These are phyloP conservation scores for Calonectris borealis DNA, from an alignment of 2,113 vertebrate genomes.

Conservation along the genomic window DNA sequence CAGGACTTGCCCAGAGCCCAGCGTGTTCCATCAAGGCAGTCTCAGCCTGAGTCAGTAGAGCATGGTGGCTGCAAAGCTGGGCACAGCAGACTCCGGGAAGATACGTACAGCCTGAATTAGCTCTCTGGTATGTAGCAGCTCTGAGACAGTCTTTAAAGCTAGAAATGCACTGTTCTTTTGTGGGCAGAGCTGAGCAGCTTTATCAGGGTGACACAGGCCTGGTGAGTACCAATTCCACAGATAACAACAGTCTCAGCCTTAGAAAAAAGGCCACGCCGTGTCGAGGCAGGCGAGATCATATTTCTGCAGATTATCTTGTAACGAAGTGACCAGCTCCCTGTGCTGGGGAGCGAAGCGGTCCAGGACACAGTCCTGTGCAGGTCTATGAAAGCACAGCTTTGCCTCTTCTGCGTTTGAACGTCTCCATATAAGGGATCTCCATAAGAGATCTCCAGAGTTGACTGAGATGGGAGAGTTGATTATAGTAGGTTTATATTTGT, in stretches of 20 bases:
- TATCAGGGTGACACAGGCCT: background rate
- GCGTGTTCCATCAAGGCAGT: background rate
- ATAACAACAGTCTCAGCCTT: background rate
- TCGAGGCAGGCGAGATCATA: background rate
- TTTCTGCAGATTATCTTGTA: background rate
- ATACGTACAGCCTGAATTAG: background rate
- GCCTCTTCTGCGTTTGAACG: background rate
- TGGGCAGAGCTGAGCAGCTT: background rate
- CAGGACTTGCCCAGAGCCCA: background rate
- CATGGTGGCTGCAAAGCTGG: background rate
- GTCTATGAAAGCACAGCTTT: background rate
- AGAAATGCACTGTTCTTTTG: background rate
- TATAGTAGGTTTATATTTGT: background rate
- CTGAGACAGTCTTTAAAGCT: background rate
- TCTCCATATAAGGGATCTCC: background rate
- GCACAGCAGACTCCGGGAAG: background rate
- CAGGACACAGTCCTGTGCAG: background rate
- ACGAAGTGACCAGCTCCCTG: background rate
- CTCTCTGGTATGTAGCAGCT: background rate
- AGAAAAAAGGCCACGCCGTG: fast-evolving
- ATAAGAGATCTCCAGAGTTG: background rate
- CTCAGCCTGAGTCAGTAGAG: background rate
- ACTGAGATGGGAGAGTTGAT: background rate
- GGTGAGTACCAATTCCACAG: background rate
- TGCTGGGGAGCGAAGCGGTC: background rate